Percentiles rank a stretch among this genome's conserved stretches.
phyloP scores from a whole-genome alignment of 2,888 invertebrate genomes.

The Drosophila putrida region DNA sequence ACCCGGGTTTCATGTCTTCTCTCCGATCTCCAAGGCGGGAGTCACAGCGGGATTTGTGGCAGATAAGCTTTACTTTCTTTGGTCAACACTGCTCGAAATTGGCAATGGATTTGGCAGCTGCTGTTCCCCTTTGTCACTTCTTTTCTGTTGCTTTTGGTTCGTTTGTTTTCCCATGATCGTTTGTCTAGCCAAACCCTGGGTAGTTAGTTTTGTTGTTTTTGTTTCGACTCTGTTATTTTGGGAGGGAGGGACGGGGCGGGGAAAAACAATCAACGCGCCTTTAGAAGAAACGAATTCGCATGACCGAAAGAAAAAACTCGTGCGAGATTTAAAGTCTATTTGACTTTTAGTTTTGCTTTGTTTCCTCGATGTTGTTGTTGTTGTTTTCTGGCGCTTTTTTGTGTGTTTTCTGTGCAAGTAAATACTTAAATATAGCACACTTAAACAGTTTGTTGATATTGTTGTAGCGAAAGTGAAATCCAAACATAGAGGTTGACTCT shows the following conservation, averaged over 20 bases:
- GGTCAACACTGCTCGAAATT: conserved; percentile 62
- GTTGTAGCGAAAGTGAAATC: conserved; percentile 73
- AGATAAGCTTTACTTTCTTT: conserved; percentile 67
- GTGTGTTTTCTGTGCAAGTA: conserved; percentile 60
- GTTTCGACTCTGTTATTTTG: conserved; percentile 1
- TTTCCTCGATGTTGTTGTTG: conserved; percentile 45
- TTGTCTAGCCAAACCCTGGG: conserved; percentile 64
- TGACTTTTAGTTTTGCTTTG: conserved; percentile 63
- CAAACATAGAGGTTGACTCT: conserved; percentile 10
- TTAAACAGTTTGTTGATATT: conserved; percentile 68
- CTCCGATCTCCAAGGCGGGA: conserved; percentile 5
- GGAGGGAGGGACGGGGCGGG: conserved; percentile 1
- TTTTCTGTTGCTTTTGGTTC: conserved; percentile 1
- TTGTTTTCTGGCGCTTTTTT: conserved; percentile 15
- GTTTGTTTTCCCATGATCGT: conserved; percentile 73
- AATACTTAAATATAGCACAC: conserved; percentile 80
- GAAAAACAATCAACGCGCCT: conserved; percentile 78
- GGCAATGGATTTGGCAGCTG: conserved; percentile 65
- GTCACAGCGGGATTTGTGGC: conserved; percentile 52
- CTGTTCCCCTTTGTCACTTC: conserved; percentile 4
- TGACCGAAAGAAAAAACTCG: conserved; percentile 58
- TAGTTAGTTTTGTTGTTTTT: conserved; percentile 14
- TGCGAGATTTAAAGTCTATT: conserved; percentile 63
- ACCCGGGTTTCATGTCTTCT: not conserved
- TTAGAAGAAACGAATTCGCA: conserved; percentile 71